Base-by-base conservation (phyloP, 2,113 vertebrate genomes). In the Tetrao urogallus region DNA sequence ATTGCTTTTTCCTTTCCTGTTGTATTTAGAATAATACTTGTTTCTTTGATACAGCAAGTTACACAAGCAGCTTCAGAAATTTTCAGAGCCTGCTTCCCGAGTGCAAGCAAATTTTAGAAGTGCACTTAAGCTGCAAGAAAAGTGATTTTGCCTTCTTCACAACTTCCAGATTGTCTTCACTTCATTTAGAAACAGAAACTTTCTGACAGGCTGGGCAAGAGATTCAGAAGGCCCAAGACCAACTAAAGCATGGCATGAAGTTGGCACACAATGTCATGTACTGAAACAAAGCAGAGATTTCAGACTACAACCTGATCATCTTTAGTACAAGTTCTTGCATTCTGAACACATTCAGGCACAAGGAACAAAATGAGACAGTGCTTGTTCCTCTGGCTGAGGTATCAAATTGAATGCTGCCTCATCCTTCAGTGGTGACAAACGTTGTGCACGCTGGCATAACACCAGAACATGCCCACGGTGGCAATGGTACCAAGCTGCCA, bases 21-120 rank as follows among this genome's bases (percentile, higher is more conserved):
- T 28, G 38, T 20, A 42, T 22, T 85, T 90, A 36, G 50, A 82
- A 74, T 69, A 95, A 43, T 76, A 88, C 69, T 67, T 83, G 61
- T 78, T 89, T 78, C 48, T 65, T 77, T 0, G 0, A 74, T 40
- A 60, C 38, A n/a, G 32, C 30, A 89, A 79, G 22, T 75, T 58
- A 40, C 20, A 36, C 5, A 1, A 93, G 73, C 6, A 65, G 15
- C 57, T 94, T 67, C 65, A 73, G 88, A 22, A 28, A 6, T 61
- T 76, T 78, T 63, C 70, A 69, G 32, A 65, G 28, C 64, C 15
- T n/a, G 13, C 42, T 85, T 84, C 72, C 58, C n/a, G 28, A 89
- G 54, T 4, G 32, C 42, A 90, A 86, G 76, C 30, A 72, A 65
- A 70, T 54, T 76, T 63, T 36, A 45, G 5, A 85, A 70, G 28